phyloP scores from a whole-genome alignment of 1,140 invertebrate species.

The Ectropis grisescens region DNA sequence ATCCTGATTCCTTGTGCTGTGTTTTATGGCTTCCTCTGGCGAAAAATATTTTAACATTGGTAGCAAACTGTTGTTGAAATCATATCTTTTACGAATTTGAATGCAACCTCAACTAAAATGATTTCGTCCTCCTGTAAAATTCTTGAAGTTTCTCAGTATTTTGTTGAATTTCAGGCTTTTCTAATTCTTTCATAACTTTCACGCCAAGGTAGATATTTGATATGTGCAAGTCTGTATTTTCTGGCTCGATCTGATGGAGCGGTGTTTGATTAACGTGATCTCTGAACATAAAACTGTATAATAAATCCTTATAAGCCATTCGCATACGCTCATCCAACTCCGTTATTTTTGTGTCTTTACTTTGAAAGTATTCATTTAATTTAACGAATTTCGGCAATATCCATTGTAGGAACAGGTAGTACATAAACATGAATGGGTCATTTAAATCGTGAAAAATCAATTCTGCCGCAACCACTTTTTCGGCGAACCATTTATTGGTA shows the following conservation, averaged over 20 bases:
- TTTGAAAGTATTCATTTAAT: no score
- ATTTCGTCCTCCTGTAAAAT: no score
- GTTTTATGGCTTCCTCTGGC: no score
- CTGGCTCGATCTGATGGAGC: background rate
- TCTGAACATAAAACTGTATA: background rate
- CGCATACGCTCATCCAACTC: background rate
- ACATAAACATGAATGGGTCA: conserved; percentile 1
- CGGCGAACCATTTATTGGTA: conserved; percentile 3
- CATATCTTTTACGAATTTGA: background rate
- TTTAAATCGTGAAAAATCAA: background rate
- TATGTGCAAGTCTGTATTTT: background rate
- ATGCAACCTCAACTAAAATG: background rate
- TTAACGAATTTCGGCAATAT: no score
- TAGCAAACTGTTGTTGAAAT: background rate
- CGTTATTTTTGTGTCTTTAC: background rate
- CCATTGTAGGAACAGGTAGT: conserved; percentile 3
- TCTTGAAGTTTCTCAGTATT: no score
- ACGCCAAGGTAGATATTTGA: conserved; percentile 1
- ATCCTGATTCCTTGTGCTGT: background rate
- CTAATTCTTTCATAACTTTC: background rate
- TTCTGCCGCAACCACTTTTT: background rate
- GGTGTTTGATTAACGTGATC: background rate
- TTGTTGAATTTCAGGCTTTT: background rate
- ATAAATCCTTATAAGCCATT: background rate
- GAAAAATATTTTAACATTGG: background rate